Percentiles rank a stretch among this genome's conserved stretches.
Evolutionary conservation across 2,113 vertebrate species (phyloP).

Genomic region (Theristicus caerulescens): DNA sequence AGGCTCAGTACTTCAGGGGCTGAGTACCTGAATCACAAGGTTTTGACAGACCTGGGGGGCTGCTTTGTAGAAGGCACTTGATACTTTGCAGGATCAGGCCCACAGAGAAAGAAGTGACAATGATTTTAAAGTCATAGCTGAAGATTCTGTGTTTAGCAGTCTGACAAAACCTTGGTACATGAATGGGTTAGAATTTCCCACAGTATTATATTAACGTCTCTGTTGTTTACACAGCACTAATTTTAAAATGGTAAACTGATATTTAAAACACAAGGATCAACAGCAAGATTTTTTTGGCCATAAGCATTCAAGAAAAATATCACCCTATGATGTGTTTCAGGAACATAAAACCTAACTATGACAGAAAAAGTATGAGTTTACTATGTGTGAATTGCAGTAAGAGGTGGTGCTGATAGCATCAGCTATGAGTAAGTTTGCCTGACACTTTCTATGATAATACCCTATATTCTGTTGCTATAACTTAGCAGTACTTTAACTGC

Average conservation of each 20-base stretch:
- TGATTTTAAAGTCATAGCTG: background rate
- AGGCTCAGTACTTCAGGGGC: background rate
- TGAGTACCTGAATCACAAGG: background rate
- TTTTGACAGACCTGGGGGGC: background rate
- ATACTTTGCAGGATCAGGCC: background rate
- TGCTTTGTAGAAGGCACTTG: background rate
- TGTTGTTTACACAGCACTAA: background rate
- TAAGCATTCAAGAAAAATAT: background rate
- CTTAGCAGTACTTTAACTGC: background rate
- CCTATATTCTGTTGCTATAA: background rate
- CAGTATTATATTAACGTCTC: background rate
- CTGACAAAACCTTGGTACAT: background rate
- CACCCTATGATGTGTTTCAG: background rate
- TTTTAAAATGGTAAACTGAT: background rate
- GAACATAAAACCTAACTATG: background rate
- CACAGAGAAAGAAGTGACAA: background rate
- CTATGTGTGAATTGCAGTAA: background rate
- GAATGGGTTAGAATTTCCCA: background rate
- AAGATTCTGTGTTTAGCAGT: background rate
- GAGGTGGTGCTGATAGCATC: slow-evolving; percentile 7
- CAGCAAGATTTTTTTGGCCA: background rate
- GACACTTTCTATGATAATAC: background rate
- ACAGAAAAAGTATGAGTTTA: background rate
- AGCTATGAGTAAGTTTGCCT: background rate
- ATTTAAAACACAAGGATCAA: background rate